Percentiles rank a stretch among this genome's conserved stretches.
Conservation (phyloP, 2,888 invertebrate species). For the Pyrocoelia pectoralis region DNA sequence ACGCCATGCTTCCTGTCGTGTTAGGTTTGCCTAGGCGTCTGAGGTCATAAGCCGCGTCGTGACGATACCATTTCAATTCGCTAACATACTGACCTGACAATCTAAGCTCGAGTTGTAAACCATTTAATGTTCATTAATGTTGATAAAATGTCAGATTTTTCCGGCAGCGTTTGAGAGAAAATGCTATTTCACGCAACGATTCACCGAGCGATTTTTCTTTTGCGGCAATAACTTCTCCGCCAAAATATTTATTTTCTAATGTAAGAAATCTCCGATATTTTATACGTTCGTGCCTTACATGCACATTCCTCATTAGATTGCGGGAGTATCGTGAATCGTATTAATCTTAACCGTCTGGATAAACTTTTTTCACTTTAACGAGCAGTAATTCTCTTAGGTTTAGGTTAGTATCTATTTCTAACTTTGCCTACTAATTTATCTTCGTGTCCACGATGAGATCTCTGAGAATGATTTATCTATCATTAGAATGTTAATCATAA, state of each 20-base stretch:
- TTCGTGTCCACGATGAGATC: background rate
- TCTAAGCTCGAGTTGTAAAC: constrained; percentile 45
- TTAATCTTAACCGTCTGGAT: background rate
- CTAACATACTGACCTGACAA: constrained; percentile 47
- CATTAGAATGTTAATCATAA: constrained; percentile 11
- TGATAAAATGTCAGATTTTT: constrained; percentile 41
- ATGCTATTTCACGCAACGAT: constrained; percentile 18
- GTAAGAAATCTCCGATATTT: constrained; percentile 4
- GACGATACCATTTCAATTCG: constrained; percentile 24
- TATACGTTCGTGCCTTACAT: constrained; percentile 2
- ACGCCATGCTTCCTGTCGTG: constrained; percentile 41
- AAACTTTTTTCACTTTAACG: background rate
- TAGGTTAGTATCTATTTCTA: constrained; percentile 1
- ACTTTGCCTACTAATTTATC: constrained; percentile 1
- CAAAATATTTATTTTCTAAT: constrained; percentile 5
- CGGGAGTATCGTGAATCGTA: background rate
- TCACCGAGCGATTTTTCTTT: constrained; percentile 5
- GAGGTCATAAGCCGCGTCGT: constrained; percentile 32
- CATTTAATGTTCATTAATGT: constrained; percentile 44
- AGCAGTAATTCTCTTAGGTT: background rate
- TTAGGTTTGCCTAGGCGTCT: constrained; percentile 23
- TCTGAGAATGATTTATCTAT: constrained; percentile 4
- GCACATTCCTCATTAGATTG: background rate
- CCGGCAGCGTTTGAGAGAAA: constrained; percentile 28
- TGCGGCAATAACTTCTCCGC: constrained; percentile 4